Percentiles rank a stretch among this genome's conserved stretches.
These are phyloP conservation scores for Gymnothorax reevesii DNA, from an alignment of 2,797 vertebrate species.

Conservation along the genomic window DNA sequence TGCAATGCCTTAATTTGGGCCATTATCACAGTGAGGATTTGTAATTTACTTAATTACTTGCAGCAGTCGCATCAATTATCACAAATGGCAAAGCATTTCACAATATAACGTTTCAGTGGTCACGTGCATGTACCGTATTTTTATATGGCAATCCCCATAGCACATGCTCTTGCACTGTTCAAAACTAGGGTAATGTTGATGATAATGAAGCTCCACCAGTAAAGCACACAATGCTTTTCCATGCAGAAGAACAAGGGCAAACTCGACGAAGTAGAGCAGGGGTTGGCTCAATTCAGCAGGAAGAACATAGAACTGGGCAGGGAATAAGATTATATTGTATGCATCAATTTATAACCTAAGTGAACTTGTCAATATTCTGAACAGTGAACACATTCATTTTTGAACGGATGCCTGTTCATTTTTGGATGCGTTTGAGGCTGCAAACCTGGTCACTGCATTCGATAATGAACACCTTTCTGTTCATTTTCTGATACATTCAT, in stretches of 20 bases:
- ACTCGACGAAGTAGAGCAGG: slow-evolving; percentile 17
- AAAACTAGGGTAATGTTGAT: background rate
- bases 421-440: no score
- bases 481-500: no score
- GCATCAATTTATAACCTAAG: background rate
- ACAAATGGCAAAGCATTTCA: background rate
- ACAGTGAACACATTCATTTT: no score
- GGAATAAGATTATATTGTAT: background rate
- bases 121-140: no score
- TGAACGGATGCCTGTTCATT: no score
- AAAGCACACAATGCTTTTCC: background rate
- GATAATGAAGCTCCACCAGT: background rate
- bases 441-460: no score
- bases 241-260: slow-evolving; percentile 11
- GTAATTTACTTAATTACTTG: no score
- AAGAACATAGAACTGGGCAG: background rate
- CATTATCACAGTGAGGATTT: no score
- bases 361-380: no score
- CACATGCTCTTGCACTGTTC: background rate
- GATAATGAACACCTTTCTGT: no score
- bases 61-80: no score
- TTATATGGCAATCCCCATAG: background rate
- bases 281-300: background rate
- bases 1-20: no score
- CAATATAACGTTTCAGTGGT: background rate